These are phyloP conservation scores for Bradypodion pumilum DNA, from an alignment of 2,797 vertebrate species.

Conservation along the genomic window DNA sequence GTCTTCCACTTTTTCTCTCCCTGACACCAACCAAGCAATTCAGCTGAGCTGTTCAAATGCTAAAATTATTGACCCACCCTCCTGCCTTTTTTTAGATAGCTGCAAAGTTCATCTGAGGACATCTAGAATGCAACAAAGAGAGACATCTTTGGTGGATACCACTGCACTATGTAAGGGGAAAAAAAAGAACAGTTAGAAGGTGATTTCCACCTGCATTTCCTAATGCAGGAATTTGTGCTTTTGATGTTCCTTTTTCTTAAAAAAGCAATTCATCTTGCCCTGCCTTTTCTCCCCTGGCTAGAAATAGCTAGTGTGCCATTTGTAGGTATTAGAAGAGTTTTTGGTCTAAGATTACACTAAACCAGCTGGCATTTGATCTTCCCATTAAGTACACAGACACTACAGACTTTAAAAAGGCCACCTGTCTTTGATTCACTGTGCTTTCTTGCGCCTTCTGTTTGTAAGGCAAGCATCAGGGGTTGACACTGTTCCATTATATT, in stretches of 20 bases:
- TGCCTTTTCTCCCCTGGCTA: too few relatives aligned
- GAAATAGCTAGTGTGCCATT: background rate
- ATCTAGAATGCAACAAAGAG: background rate
- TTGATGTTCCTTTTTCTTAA: background rate
- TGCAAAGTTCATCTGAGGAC: constrained; percentile 33
- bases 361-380: background rate
- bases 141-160: background rate
- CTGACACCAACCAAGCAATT: background rate
- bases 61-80: constrained; percentile 12
- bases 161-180: background rate
- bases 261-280: background rate
- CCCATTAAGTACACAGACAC: background rate
- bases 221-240: constrained; percentile 9
- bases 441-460: background rate
- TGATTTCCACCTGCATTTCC: background rate
- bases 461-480: background rate
- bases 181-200: constrained; percentile 11
- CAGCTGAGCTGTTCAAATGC: constrained; percentile 11
- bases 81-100: constrained; percentile 12
- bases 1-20: background rate
- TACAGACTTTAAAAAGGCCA: background rate
- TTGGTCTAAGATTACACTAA: background rate
- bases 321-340: background rate
- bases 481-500: background rate
- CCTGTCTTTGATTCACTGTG: background rate